Conservation (phyloP, 2,888 invertebrate species). For the Polydrusus pterygomalis region DNA sequence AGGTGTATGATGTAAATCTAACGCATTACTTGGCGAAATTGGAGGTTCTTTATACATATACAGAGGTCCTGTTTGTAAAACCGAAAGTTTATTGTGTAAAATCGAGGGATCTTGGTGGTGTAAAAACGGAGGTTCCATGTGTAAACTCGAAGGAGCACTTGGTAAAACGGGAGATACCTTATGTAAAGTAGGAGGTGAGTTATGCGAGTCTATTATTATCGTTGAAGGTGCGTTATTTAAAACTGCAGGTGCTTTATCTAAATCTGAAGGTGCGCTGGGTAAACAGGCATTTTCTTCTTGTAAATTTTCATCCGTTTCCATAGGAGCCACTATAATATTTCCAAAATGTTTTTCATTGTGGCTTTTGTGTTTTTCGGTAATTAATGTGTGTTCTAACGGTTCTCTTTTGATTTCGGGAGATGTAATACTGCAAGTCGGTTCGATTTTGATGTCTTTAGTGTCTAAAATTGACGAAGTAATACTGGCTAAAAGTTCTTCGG, state of each 20-base stretch:
- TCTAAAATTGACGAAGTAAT: constrained; percentile 67
- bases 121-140: constrained; percentile 16
- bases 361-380: background rate
- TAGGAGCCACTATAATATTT: background rate
- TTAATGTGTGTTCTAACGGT: background rate
- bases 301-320: constrained; percentile 24
- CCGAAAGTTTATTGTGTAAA: constrained; percentile 19
- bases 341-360: constrained; percentile 3
- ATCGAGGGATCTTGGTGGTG: constrained; percentile 12
- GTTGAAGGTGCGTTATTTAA: background rate
- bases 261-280: background rate
- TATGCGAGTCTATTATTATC: background rate
- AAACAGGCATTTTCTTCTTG: background rate
- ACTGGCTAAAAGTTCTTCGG: constrained; percentile 75
- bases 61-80: constrained; percentile 39
- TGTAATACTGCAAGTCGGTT: constrained; percentile 61
- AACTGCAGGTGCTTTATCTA: background rate
- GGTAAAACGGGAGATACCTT: background rate
- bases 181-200: background rate
- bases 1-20: background rate
- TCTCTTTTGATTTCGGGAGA: constrained; percentile 36
- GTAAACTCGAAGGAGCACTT: background rate
- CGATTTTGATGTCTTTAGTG: constrained; percentile 71
- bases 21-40: background rate
- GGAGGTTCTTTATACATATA: constrained; percentile 41